A percentile compares a stretch with the other conserved stretches of the same genome.
Evolutionary conservation across 2,113 vertebrate species (phyloP).

Genomic region (Phainopepla nitens): DNA sequence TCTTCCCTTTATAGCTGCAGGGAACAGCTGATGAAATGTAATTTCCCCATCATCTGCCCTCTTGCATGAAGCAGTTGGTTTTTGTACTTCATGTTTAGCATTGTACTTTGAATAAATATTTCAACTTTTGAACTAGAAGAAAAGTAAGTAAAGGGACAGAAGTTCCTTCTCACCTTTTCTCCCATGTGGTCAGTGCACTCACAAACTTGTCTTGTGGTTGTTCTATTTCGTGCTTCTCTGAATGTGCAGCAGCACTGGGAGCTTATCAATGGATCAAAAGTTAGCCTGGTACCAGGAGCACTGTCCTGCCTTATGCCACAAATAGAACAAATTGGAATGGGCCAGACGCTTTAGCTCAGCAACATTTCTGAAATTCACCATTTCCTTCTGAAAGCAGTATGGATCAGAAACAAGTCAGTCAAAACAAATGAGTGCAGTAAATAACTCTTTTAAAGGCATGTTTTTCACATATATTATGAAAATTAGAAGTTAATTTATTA

Average conservation of each 20-base stretch:
- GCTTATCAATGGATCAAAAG: fast-evolving
- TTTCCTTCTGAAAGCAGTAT: background rate
- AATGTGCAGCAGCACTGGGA: background rate
- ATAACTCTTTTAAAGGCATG: background rate
- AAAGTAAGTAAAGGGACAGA: background rate
- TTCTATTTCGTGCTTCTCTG: background rate
- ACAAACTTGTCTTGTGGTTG: background rate
- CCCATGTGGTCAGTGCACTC: background rate
- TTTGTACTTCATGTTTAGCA: background rate
- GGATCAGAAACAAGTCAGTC: background rate
- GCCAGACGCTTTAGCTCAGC: background rate
- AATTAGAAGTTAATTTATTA: background rate
- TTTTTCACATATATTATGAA: background rate
- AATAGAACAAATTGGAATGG: background rate
- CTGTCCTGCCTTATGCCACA: background rate
- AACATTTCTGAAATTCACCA: background rate
- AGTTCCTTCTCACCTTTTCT: background rate
- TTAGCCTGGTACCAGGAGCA: background rate
- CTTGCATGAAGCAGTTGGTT: background rate
- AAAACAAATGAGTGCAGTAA: background rate
- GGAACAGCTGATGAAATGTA: background rate
- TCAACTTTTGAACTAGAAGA: background rate
- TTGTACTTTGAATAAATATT: background rate
- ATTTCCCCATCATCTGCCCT: background rate
- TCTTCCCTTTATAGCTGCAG: background rate